Evolutionary conservation across 2,888 invertebrate species (phyloP), one percentile per base, ranked within the genome.

Genomic region (Ellobium chinense): DNA sequence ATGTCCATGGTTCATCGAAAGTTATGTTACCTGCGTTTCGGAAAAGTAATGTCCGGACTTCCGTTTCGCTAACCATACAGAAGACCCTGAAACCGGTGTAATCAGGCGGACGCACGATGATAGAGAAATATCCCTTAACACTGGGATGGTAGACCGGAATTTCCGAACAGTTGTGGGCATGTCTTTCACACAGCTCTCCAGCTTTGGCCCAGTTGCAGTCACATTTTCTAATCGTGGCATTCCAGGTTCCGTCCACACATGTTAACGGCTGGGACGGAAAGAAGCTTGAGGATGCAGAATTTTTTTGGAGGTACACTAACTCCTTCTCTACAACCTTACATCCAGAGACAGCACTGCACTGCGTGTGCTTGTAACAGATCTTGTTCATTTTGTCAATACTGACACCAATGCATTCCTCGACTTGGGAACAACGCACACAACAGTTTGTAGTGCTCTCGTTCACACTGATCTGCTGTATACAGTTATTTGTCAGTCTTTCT

Each of bases 181-280:
- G 2, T 70, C 70, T 56, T 1, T 72, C 37, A 60, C 72, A 72
- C 24, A 72, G n/a, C 3, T 58, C 7, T 4, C 58, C 58, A 27
- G 36, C 37, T 2, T 24, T 24, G 24, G 21, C 1, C 5, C 21
- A 58, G 0, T 1, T 18, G 36, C 72, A 72, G 4, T n/a, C n/a
- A 24, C 72, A 72, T 0, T 21, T 12, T 24, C 27, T 46, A 24
- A 37, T 60, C 14, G 72, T 3, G 12, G 14, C 36, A 60, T 72
- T 60, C 72, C 72, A 72, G 2, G 58, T 72, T 1, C 72, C 72
- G 1, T 24, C 2, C 27, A 72, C 58, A 72, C 72, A 72, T 14
- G 36, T 31, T 31, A 72, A 37, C 7, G 36, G n/a, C 4, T 58
- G 14, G 4, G 58, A 5, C 24, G 12, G 18, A 14, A 18, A 12